Evolutionary conservation across 2,888 invertebrate genomes (phyloP).

Genomic region (Omphaloscelis lunosa): DNA sequence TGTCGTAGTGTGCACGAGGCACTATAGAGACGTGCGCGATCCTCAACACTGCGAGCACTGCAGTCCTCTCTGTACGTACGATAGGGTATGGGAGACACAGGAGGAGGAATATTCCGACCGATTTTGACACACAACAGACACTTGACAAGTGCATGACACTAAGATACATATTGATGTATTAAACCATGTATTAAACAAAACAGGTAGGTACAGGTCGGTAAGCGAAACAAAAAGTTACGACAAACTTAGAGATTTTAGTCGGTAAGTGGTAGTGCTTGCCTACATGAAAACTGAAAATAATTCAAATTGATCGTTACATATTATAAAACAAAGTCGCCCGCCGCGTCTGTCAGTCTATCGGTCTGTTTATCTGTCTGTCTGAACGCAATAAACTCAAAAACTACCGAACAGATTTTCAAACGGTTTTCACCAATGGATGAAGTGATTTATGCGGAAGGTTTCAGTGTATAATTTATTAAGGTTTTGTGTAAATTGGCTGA

Average conservation of each 20-base stretch:
- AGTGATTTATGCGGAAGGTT: too few species aligned
- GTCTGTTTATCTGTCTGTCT: too few species aligned
- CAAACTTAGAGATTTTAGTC: neutral
- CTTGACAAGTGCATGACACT: neutral
- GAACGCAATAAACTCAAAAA: too few species aligned
- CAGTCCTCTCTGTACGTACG: neutral
- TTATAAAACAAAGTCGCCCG: too few species aligned
- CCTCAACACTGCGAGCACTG: neutral
- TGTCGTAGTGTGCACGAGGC: neutral
- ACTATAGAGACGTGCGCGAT: neutral
- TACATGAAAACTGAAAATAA: too few species aligned
- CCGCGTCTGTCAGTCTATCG: too few species aligned
- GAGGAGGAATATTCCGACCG: neutral
- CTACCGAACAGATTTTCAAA: too few species aligned
- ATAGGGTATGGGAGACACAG: neutral
- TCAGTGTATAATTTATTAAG: too few species aligned
- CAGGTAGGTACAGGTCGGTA: constrained; percentile 20
- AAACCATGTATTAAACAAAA: constrained; percentile 3
- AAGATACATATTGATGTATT: neutral
- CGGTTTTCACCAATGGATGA: too few species aligned
- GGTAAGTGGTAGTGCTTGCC: neutral
- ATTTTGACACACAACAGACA: constrained; percentile 10
- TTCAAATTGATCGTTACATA: neutral
- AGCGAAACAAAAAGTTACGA: neutral
- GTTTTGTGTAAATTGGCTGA: too few species aligned